Evolutionary conservation across 1,140 invertebrate species (phyloP), one percentile per base, ranked within the genome.

Genomic region (Augochlora pura): DNA sequence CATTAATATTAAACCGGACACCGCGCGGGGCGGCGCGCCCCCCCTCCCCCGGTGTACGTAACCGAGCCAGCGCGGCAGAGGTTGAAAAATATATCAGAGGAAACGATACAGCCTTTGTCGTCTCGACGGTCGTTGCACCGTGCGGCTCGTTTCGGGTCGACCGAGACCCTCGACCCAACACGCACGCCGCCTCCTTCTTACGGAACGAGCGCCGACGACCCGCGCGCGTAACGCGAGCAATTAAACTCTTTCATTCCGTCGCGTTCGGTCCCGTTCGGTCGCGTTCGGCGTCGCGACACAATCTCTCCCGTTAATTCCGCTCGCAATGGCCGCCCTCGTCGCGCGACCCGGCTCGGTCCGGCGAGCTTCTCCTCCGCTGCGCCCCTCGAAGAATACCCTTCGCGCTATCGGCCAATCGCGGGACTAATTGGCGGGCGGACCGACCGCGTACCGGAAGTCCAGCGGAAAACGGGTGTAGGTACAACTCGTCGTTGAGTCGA

Each of bases 1-100:
- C 77, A 79, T 79, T 79, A 79, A 79, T 79, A 73, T 73, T 57
- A 79, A 79, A 66, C 39, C 25, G 70, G 23, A 39, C 49, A 52
- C 63, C 25, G 4, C 42, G 76, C 27, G 16, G 54, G 38, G 8
- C 21, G 38, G 38, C 38, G 38, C 38, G 38, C 3, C 38, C 3
- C 38, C 38, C 3, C 38, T 39, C 3, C 38, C 0, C 42, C 42
- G 42, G 10, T 46, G 42, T 12, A 14, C 42, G 42, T 8, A n/a
- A 25, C 21, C 10, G 14, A 49, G 32, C 8, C 16, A 6, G 3
- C 14, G 49, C 49, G 16, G 46, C 9, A 12, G 42, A 12, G 16
- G 10, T 32, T 59, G 63, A 59, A 73, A 79, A 54, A 70, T 32
- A 70, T 32, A 23, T n/a, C 16, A 42, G 12, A 66, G 39, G 46